These are phyloP conservation scores for Mystacornis crossleyi DNA, from an alignment of 2,113 vertebrate species.

Conservation along the genomic window DNA sequence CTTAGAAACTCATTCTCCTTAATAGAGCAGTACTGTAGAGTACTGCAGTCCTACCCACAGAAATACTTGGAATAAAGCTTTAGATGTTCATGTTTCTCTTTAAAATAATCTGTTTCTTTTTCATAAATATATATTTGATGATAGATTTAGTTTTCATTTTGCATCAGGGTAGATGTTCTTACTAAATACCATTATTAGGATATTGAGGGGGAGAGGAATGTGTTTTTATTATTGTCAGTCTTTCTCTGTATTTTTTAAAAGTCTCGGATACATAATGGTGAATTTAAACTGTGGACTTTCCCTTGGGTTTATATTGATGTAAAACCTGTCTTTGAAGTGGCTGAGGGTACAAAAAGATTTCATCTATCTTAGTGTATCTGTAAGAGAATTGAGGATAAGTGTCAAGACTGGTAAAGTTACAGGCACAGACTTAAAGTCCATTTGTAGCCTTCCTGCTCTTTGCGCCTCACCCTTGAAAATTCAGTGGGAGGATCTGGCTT, in stretches of 20 bases:
- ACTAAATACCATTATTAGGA: background rate
- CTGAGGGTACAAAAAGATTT: background rate
- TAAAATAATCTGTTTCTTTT: background rate
- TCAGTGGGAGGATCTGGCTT: background rate
- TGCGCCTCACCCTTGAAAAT: background rate
- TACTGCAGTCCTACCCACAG: background rate
- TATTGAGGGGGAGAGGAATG: no score
- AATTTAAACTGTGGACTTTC: background rate
- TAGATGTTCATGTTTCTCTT: background rate
- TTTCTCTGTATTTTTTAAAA: background rate
- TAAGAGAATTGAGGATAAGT: background rate
- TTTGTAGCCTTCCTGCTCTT: background rate
- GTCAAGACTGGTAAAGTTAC: background rate
- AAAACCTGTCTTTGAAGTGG: slow-evolving; percentile 9
- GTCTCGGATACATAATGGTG: background rate
- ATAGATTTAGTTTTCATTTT: background rate
- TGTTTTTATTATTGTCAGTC: background rate
- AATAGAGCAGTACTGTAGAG: background rate
- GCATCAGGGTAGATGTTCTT: background rate
- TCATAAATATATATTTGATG: background rate
- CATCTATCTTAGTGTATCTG: background rate
- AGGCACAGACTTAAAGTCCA: background rate
- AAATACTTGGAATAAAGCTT: background rate
- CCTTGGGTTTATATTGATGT: background rate
- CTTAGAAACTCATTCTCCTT: background rate